Percentiles rank a stretch among this genome's conserved stretches.
These are phyloP conservation scores for Oplegnathus fasciatus DNA, from an alignment of 2,113 vertebrate species.

Conservation along the genomic window DNA sequence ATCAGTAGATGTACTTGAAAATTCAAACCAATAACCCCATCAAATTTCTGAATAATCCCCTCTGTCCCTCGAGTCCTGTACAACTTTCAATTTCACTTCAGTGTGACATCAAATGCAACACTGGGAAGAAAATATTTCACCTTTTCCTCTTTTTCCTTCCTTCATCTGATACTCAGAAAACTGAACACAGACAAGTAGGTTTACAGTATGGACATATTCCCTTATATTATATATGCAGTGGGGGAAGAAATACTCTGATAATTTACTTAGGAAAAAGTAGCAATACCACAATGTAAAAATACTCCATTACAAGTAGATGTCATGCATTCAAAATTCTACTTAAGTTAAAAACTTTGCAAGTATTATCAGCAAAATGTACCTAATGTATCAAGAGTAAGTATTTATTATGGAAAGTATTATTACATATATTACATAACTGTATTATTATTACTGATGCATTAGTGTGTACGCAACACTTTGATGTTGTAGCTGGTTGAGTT, in stretches of 20 bases:
- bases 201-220: not conserved
- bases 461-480: not conserved
- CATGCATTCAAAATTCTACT: not conserved
- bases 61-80: not conserved
- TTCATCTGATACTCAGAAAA: not conserved
- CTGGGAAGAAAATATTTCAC: not conserved
- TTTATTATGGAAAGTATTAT: not conserved
- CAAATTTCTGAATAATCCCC: slow-evolving; percentile 18
- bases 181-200: not conserved
- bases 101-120: slow-evolving; percentile 37
- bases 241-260: not conserved
- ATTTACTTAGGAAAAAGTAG: not conserved
- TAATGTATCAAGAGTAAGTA: not conserved
- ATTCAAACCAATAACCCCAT: slow-evolving; percentile 36
- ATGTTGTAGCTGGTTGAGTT: too few species aligned
- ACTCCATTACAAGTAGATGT: too few species aligned
- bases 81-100: slow-evolving; percentile 23
- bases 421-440: not conserved
- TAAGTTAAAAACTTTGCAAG: not conserved
- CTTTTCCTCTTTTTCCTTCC: not conserved
- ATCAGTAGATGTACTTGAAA: slow-evolving; percentile 15
- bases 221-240: not conserved
- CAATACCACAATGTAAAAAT: not conserved
- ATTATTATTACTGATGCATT: not conserved
- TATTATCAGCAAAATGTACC: not conserved